phyloP scores from a whole-genome alignment of 1,140 invertebrate genomes.

The Scylla paramamosain region DNA sequence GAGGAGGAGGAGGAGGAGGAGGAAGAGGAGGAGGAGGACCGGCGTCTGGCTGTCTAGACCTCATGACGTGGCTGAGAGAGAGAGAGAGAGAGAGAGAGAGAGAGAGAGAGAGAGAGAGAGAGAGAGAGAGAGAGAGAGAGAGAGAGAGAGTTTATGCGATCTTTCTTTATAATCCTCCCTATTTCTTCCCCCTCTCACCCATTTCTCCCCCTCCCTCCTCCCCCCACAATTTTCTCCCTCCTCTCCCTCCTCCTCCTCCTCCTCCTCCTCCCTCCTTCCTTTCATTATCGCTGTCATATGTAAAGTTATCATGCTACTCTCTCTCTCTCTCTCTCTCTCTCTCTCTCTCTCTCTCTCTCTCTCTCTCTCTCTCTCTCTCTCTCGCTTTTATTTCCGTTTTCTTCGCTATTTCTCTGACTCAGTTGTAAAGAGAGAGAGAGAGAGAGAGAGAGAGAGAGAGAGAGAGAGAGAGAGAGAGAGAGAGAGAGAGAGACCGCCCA shows the following conservation, averaged over 20 bases:
- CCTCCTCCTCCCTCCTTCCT: neutral
- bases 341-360: neutral
- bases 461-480: no score
- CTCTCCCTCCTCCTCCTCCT: neutral
- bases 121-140: conserved; percentile 3
- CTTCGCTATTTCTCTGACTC: no score
- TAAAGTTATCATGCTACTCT: neutral
- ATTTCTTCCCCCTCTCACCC: neutral
- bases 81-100: conserved; percentile 20
- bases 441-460: no score
- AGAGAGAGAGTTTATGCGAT: neutral
- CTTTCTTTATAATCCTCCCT: neutral
- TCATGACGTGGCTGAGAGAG: neutral
- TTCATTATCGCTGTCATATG: neutral
- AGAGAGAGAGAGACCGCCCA: no score
- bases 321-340: neutral
- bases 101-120: conserved; percentile 18
- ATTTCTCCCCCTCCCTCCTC: neutral
- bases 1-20: no score
- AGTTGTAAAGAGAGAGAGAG: no score
- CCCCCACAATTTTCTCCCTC: neutral
- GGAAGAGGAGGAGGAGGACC: no score
- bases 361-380: conserved; percentile 1
- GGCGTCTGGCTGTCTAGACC: conserved; percentile 5
- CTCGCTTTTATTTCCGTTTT: neutral